Evolutionary conservation across 2,797 vertebrate genomes (phyloP), one percentile per base, ranked within the genome.

Genomic region (Melanotaenia parkinsoni): DNA sequence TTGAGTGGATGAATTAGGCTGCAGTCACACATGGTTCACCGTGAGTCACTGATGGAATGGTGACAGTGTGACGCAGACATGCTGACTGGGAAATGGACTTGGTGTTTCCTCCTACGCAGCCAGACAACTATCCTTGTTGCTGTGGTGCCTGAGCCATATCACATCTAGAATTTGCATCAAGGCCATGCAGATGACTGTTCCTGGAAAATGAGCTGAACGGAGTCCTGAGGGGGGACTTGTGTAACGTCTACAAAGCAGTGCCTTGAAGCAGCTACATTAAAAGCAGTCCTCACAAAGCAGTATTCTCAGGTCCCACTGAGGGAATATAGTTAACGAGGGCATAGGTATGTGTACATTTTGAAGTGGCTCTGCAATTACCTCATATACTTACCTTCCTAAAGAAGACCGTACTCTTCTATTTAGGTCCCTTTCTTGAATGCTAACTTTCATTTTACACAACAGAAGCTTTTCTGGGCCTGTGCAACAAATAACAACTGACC

Each of bases 231-330:
- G 72, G 83, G 68, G 61, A 58, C 74, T 60, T 79, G 71, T 82
- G 83, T 81, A 76, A 83, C 53, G 69, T 83, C 89, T 86, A 89
- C 89, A 89, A 94, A 90, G 81, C 71, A 38, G 77, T 77, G 75
- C 88, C 86, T 90, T 88, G 83, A 86, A 88, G 89, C 86, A 80
- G 16, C 16, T 67, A 68, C 0, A 0, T 89, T 77, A 84, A 89
- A 89, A 88, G 80, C 51, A 86, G 72, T 89, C 71, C 77, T 80
- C 77, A 68, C 70, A 66, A 74, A 66, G 78, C 85, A 82, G 86
- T 86, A 77, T 91, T 80, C 70, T 67, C 3, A 13, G 79, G 85
- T 89, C 73, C 74, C 71, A 3, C 7, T 61, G 71, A 75, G 77
- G 63, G 56, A 85, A 61, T 14, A 3, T 63, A 61, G 82, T 81